phyloP scores from a whole-genome alignment of 2,797 vertebrate species.

The Argyrosomus regius region DNA sequence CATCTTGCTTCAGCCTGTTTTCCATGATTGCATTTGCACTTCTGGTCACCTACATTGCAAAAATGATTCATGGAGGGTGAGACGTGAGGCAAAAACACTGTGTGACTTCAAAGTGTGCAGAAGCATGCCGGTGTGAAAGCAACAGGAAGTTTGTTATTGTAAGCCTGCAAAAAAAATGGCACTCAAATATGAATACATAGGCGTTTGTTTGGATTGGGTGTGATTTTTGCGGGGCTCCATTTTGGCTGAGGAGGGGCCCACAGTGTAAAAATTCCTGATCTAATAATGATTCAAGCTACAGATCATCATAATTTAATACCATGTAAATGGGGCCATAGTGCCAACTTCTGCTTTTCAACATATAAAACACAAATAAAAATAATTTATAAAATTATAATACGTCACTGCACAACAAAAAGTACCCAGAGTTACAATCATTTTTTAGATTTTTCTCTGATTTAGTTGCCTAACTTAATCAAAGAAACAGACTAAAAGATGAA shows the following conservation, averaged over 20 bases:
- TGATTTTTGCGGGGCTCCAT: too few species aligned
- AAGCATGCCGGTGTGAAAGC: neutral
- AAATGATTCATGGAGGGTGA: neutral
- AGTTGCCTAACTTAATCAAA: slow-evolving; percentile 12
- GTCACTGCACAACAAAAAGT: neutral
- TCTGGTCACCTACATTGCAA: neutral
- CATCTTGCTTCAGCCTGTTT: neutral
- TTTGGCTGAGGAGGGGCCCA: too few species aligned
- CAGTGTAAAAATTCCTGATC: too few species aligned
- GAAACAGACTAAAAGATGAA: neutral
- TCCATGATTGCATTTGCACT: neutral
- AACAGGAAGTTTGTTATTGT: neutral
- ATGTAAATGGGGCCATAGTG: too few species aligned
- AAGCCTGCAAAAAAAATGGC: too few species aligned
- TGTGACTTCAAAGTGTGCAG: neutral
- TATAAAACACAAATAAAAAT: neutral
- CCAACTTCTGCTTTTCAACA: too few species aligned
- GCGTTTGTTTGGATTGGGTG: neutral
- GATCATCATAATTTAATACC: too few species aligned
- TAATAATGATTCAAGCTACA: too few species aligned
- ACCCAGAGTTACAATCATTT: neutral
- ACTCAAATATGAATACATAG: neutral
- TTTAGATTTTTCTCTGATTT: neutral
- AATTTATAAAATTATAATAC: too few species aligned
- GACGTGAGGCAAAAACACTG: neutral